Conservation (phyloP, 2,113 vertebrate species). For the Amblyopsis rosae region DNA sequence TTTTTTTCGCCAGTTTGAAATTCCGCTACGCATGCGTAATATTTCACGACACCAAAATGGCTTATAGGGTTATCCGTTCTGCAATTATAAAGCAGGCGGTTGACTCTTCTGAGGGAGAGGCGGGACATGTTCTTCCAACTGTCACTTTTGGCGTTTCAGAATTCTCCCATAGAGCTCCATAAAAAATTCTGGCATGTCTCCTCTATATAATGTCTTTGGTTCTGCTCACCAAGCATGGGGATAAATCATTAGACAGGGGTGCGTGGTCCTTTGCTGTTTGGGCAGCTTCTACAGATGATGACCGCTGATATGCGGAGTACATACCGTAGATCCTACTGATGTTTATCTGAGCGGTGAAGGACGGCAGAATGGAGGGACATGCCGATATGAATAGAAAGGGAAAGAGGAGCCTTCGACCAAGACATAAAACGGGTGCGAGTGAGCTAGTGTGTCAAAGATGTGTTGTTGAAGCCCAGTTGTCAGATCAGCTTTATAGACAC, state of each 20-base stretch:
- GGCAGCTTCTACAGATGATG: slow-evolving; percentile 44
- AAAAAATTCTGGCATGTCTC: too few species aligned
- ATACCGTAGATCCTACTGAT: slow-evolving; percentile 22
- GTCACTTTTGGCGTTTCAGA: too few species aligned
- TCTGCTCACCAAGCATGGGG: slow-evolving; percentile 5
- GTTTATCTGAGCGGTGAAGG: slow-evolving; percentile 28
- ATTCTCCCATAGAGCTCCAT: too few species aligned
- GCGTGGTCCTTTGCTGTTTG: background rate
- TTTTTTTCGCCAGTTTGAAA: too few species aligned
- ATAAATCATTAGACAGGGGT: slow-evolving; percentile 34
- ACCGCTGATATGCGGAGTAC: slow-evolving; percentile 36
- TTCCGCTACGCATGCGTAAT: too few species aligned
- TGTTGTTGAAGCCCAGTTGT: too few species aligned
- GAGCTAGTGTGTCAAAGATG: background rate
- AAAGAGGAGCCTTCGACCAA: background rate
- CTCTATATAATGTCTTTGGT: background rate
- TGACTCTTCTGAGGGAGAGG: too few species aligned
- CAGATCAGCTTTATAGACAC: too few species aligned
- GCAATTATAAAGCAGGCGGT: too few species aligned
- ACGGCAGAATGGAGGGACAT: slow-evolving; percentile 14
- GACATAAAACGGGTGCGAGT: slow-evolving; percentile 14
- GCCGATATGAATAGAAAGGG: background rate
- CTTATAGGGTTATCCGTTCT: too few species aligned
- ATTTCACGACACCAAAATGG: too few species aligned
- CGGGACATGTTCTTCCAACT: too few species aligned